Conservation (phyloP, 2,113 vertebrate genomes). For the Callipepla californica region DNA sequence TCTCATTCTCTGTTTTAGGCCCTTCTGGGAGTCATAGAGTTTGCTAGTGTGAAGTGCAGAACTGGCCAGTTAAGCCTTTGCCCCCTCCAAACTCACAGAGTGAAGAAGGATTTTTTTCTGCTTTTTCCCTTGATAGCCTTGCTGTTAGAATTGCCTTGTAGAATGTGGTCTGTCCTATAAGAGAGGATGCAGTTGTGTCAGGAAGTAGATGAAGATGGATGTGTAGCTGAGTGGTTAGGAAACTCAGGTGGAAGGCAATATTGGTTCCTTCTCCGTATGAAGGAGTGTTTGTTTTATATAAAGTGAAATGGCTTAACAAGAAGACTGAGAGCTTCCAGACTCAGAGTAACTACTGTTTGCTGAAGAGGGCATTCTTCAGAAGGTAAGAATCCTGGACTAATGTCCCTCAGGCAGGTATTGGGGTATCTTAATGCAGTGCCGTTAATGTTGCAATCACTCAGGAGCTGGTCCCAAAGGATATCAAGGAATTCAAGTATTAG, state of each 20-base stretch:
- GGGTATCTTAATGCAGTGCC: background rate
- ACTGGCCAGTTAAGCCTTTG: background rate
- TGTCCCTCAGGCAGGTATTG: background rate
- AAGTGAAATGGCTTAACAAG: constrained; percentile 30
- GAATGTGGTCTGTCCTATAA: background rate
- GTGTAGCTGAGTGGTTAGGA: background rate
- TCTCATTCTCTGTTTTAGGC: background rate
- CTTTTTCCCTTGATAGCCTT: background rate
- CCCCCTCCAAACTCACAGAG: fast-evolving
- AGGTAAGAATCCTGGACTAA: background rate
- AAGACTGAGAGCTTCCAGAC: background rate
- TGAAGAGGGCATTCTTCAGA: background rate
- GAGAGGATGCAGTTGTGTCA: background rate
- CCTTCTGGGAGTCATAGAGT: background rate
- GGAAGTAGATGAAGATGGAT: background rate
- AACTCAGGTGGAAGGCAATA: background rate
- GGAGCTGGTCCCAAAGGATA: background rate
- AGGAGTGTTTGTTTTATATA: background rate
- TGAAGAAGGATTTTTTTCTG: background rate
- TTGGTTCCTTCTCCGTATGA: background rate
- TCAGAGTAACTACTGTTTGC: background rate
- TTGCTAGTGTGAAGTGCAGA: background rate
- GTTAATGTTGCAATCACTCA: background rate
- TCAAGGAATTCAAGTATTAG: background rate
- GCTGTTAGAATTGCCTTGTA: fast-evolving